Base-by-base conservation (phyloP, 2,113 vertebrate species). In the Equus quagga region DNA sequence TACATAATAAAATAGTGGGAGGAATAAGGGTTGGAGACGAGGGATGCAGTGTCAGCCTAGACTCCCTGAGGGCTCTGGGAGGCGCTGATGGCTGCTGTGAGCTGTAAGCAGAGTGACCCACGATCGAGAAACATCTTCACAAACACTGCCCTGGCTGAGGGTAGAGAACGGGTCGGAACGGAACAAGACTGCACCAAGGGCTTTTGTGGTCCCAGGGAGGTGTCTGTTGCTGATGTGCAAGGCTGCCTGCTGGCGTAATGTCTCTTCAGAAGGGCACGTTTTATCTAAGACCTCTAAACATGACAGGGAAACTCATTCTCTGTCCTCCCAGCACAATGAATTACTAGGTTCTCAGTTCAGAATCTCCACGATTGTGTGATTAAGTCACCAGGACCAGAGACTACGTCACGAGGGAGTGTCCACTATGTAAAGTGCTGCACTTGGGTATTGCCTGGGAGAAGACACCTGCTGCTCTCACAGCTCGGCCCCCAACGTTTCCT, bases 261-360 rank as follows among this genome's bases (percentile, higher is more conserved):
- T 96, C 67, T 36, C 41, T 80, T 60, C 90, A 73, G 19, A 82
- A 58, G 76, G 94, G 72, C 56, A 78, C 46, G 1, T 46, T 62
- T 96, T 8, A 36, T 15, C 51, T 24, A 89, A 97, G 23, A 79
- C 62, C 58, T 91, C 62, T 83, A 91, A 85, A 75, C 70, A 98
- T 93, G 76, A 96, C 93, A 11, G 0, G 19, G 76, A 84, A 86
- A 72, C 31, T 86, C 56, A 49, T 41, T 83, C 54, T 72, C 28
- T 60, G 62, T 89, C 41, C 84, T 86, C 2, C 24, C 28, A 56
- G 46, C 51, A 54, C 80, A 78, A 8, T 62, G 72, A 94, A 76
- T n/a, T 79, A 69, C 89, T 44, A 84, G 64, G 23, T 0, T 46
- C 82, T 1, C 19, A 36, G 3, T 33, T 23, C 33, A 64, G 76